Evolutionary conservation across 2,888 invertebrate genomes (phyloP), one percentile per base, ranked within the genome.

Genomic region (Synergus itoensis): DNA sequence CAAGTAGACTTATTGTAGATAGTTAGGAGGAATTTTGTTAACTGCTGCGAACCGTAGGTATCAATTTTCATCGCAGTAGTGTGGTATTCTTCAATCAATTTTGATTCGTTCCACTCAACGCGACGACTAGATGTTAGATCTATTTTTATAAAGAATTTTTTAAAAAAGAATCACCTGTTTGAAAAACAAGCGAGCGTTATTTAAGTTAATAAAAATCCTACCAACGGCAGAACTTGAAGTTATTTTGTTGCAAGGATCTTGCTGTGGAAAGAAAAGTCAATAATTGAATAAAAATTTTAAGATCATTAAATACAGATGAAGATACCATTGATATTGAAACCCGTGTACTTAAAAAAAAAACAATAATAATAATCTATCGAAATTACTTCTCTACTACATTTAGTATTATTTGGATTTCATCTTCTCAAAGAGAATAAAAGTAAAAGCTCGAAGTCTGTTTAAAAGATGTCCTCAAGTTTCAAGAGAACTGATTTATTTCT

Each of bases 171-270:
- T 63, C 64, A 65, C 21, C 28, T 40, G 62, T 76, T 45, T 53
- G 53, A 65, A 14, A 36, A 75, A 57, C 60, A 53, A 45, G 43
- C 48, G 75, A 67, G 76, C n/a, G 45, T 41, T 28, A 28, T 69
- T 14, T 12, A 28, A 69, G 48, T 16, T 7, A 14, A 41, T 73
- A 43, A 77, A 36, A 48, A 76, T 77, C 78, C 73, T 80, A 40
- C 60, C 63, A 63, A 60, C 65, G 77, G 79, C 81, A 76, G 82
- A 84, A 83, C 87, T 89, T 89, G 86, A 85, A 76, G 87, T 88
- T 88, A 80, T 84, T 81, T 89, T 87, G 88, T 89, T 88, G 84
- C 86, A 86, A 87, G 85, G 81, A 81, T 83, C 84, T 81, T 82
- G 79, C 80, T 79, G 80, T 69, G 48, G 67, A 77, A 79, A 64